These are phyloP conservation scores for Menidia beryllina DNA, from an alignment of 2,113 vertebrate genomes.

Conservation along the genomic window DNA sequence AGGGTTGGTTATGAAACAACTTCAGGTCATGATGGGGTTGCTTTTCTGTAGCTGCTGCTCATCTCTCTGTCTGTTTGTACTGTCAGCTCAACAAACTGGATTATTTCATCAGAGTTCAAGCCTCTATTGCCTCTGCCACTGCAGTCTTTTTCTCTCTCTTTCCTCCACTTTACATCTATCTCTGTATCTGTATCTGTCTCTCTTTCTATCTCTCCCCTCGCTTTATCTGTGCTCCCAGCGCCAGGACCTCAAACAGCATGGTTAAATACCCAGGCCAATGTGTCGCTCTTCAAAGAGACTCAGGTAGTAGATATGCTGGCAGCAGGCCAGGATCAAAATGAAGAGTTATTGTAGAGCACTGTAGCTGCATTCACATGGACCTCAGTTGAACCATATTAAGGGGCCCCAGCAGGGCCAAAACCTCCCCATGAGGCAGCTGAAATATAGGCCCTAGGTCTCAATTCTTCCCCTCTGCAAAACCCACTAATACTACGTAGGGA, in stretches of 20 bases:
- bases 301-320: conserved; percentile 82
- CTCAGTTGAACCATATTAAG: conserved; percentile 70
- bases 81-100: conserved; percentile 71
- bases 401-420: conserved; percentile 72
- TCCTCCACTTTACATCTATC: conserved; percentile 69
- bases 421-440: conserved; percentile 74
- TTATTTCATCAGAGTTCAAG: conserved; percentile 80
- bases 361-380: conserved; percentile 74
- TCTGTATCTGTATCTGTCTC: conserved; percentile 47
- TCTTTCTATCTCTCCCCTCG: conserved; percentile 44
- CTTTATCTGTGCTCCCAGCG: conserved; percentile 72
- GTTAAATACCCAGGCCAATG: conserved; percentile 84
- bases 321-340: conserved; percentile 78
- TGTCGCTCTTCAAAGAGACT: conserved; percentile 87
- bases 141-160: conserved; percentile 74
- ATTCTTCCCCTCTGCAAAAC: conserved; percentile 66
- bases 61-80: conserved; percentile 70
- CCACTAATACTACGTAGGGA: conserved; percentile 78
- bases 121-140: conserved; percentile 79
- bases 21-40: conserved; percentile 59
- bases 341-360: conserved; percentile 80
- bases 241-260: conserved; percentile 85
- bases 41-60: conserved; percentile 55
- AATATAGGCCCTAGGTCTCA: conserved; percentile 74
- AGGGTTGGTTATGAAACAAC: conserved; percentile 68